Evolutionary conservation across 2,888 invertebrate genomes (phyloP).

Genomic region (Bellardia pandia): DNA sequence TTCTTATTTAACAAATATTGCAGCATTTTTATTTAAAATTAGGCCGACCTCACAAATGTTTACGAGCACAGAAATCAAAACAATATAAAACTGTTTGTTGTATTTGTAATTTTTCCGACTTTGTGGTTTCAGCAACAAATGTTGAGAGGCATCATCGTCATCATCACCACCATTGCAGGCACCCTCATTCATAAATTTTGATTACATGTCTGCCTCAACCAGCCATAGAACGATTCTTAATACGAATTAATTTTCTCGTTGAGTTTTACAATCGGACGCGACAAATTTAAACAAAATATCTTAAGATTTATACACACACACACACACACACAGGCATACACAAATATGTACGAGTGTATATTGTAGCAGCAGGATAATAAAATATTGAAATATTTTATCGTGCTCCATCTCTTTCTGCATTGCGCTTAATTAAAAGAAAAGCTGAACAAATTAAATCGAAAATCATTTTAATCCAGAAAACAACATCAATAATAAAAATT

Average conservation of each 20-base stretch:
- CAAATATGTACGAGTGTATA: not conserved
- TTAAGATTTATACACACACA: not conserved
- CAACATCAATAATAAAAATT: constrained; percentile 61
- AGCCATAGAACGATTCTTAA: constrained; percentile 9
- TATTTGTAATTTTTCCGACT: constrained; percentile 48
- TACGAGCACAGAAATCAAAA: constrained; percentile 52
- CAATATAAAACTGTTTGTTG: constrained; percentile 50
- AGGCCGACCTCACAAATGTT: constrained; percentile 56
- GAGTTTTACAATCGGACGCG: constrained; percentile 64
- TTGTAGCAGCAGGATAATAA: constrained; percentile 45
- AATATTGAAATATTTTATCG: constrained; percentile 40
- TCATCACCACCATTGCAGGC: not conserved
- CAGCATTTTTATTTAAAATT: constrained; percentile 28
- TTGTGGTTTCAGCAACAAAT: constrained; percentile 68
- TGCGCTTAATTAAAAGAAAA: constrained; percentile 26
- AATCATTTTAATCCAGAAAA: constrained; percentile 42
- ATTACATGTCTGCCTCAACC: constrained; percentile 17
- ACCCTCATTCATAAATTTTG: constrained; percentile 8
- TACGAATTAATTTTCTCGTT: constrained; percentile 28
- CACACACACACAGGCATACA: not conserved
- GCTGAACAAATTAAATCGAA: constrained; percentile 20
- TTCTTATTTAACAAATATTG: not conserved
- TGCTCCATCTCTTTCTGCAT: constrained; percentile 9
- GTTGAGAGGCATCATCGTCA: constrained; percentile 47
- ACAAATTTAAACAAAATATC: constrained; percentile 70